phyloP scores from a whole-genome alignment of 2,888 invertebrate genomes.

The Hyposoter dolosus region DNA sequence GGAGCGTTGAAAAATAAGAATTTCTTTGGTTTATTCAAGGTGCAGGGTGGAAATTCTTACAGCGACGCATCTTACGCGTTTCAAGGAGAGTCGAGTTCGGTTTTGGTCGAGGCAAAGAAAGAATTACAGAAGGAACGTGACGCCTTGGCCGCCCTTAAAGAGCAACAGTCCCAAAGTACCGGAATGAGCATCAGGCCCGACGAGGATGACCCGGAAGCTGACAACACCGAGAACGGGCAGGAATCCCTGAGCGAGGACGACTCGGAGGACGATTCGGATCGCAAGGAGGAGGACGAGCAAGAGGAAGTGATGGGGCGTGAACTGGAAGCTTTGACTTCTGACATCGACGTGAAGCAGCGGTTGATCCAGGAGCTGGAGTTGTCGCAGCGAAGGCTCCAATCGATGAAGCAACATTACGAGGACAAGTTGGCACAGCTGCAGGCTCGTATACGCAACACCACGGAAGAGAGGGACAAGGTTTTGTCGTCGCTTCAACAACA shows the following conservation, averaged over 20 bases:
- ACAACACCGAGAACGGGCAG: slow-evolving; percentile 87
- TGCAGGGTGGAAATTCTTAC: slow-evolving; percentile 80
- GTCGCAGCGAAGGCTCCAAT: slow-evolving; percentile 93
- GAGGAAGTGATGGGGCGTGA: slow-evolving; percentile 91
- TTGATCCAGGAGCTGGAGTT: slow-evolving; percentile 97
- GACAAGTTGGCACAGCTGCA: slow-evolving; percentile 94
- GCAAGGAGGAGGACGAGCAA: slow-evolving; percentile 86
- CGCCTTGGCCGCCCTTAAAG: slow-evolving; percentile 84
- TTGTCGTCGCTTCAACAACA: slow-evolving; percentile 87
- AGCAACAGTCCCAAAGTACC: slow-evolving; percentile 77
- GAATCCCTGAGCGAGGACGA: slow-evolving; percentile 87
- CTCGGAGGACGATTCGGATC: slow-evolving; percentile 87
- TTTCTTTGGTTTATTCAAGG: slow-evolving; percentile 71
- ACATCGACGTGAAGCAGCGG: slow-evolving; percentile 97
- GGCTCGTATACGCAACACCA: slow-evolving; percentile 93
- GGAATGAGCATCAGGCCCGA: slow-evolving; percentile 85
- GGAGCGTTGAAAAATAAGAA: slow-evolving; percentile 17
- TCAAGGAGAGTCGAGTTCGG: slow-evolving; percentile 86
- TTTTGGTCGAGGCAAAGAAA: slow-evolving; percentile 92
- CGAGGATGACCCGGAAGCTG: slow-evolving; percentile 85
- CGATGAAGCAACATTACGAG: slow-evolving; percentile 96
- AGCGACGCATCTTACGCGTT: slow-evolving; percentile 87
- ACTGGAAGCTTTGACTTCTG: slow-evolving; percentile 94
- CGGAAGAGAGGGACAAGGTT: slow-evolving; percentile 96
- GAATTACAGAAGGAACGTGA: slow-evolving; percentile 91